A percentile compares a stretch with the other conserved stretches of the same genome.
These are phyloP conservation scores for Panthera tigris DNA, from an alignment of 2,113 vertebrate species.

Conservation along the genomic window DNA sequence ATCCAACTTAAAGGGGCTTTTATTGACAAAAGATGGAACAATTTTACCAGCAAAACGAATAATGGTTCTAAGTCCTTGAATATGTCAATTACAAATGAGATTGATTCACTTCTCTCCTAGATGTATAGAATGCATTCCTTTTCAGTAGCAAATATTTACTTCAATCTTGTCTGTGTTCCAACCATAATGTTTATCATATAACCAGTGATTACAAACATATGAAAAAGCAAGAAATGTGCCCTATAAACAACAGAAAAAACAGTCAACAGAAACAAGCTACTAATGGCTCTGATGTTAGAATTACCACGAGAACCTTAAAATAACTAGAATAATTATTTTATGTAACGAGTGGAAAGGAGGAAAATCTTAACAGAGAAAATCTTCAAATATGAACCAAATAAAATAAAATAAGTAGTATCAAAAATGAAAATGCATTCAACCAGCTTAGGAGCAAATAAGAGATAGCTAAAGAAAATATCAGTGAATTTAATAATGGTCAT, in stretches of 20 bases:
- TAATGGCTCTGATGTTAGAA: neutral
- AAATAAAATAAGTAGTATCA: neutral
- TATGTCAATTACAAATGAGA: neutral
- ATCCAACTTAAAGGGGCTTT: neutral
- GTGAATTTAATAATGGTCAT: neutral
- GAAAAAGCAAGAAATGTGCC: neutral
- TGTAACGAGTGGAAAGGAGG: neutral
- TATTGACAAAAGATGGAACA: neutral
- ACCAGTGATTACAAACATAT: neutral
- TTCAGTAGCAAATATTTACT: neutral
- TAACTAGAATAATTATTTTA: neutral
- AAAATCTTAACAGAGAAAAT: neutral
- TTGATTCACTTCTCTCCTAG: neutral
- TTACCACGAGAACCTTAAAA: neutral
- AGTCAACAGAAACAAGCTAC: neutral
- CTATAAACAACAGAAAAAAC: neutral
- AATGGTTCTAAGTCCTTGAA: neutral
- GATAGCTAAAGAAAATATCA: neutral
- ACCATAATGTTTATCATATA: neutral
- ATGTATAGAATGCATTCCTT: neutral
- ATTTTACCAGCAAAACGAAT: slow-evolving; percentile 7
- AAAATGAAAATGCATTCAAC: neutral
- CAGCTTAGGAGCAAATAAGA: neutral
- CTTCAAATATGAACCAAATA: slow-evolving; percentile 1
- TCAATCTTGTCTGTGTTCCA: neutral